Conservation (phyloP, 2,113 vertebrate species). For the Epinephelus lanceolatus region DNA sequence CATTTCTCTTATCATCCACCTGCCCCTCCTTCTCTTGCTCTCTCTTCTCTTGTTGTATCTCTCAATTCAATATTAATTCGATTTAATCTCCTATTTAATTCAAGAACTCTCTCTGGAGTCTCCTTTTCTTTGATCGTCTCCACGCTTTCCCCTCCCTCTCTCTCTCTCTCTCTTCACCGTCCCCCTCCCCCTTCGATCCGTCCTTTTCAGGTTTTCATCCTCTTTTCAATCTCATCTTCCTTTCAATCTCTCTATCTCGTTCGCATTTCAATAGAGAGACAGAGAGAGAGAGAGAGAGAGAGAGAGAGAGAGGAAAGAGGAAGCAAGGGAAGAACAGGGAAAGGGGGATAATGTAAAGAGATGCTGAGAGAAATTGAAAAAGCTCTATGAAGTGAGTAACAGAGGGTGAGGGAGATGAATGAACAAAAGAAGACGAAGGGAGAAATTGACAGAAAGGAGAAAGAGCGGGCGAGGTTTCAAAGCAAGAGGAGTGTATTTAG, state of each 20-base stretch:
- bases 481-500: slow-evolving; percentile 38
- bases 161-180: slow-evolving; percentile 25
- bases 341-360: background rate
- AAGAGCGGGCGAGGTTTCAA: slow-evolving; percentile 16
- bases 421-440: slow-evolving; percentile 25
- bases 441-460: slow-evolving; percentile 4
- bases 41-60: slow-evolving; percentile 26
- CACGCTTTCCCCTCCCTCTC: slow-evolving; percentile 38
- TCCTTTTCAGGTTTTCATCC: slow-evolving; percentile 63
- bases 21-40: slow-evolving; percentile 16
- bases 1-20: slow-evolving; percentile 45
- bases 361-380: slow-evolving; percentile 47
- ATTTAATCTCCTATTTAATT: slow-evolving; percentile 80
- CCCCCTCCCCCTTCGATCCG: slow-evolving; percentile 40
- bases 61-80: slow-evolving; percentile 76
- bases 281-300: background rate
- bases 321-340: background rate
- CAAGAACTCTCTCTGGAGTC: slow-evolving; percentile 70
- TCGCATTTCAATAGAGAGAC: slow-evolving; percentile 38
- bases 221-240: slow-evolving; percentile 71
- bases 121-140: slow-evolving; percentile 73
- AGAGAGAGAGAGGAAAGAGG: background rate
- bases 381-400: slow-evolving; percentile 45
- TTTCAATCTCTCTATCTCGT: slow-evolving; percentile 37
- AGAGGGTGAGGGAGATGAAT: slow-evolving; percentile 11